Percentiles rank a stretch among this genome's conserved stretches.
Evolutionary conservation across 2,797 vertebrate genomes (phyloP).

Genomic region (Alexandromys oeconomus): DNA sequence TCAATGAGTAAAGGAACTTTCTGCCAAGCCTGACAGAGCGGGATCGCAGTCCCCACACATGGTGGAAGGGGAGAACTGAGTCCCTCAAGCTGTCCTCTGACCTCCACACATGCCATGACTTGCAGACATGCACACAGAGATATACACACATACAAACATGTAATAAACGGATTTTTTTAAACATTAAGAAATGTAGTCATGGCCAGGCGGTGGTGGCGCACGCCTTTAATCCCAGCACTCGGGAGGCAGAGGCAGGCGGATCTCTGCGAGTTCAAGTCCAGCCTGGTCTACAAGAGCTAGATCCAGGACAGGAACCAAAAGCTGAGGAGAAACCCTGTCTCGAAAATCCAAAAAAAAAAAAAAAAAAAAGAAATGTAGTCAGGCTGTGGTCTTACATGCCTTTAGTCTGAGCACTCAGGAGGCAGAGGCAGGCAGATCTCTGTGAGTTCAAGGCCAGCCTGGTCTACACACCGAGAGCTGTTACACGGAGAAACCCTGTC

Average conservation of each 20-base stretch:
- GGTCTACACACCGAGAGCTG: not conserved
- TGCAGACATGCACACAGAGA: not conserved
- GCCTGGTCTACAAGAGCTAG: not conserved
- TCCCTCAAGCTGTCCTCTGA: not conserved
- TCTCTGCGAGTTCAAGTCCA: not conserved
- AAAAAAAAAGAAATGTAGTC: not conserved
- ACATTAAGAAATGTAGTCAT: not conserved
- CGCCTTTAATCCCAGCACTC: not conserved
- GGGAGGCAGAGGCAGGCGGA: not conserved
- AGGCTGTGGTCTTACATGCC: not conserved
- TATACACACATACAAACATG: not conserved
- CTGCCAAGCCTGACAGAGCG: not conserved
- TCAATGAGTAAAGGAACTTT: not conserved
- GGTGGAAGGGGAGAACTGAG: not conserved
- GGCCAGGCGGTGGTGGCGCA: accelerated
- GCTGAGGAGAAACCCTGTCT: not conserved
- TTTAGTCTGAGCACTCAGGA: not conserved
- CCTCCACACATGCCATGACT: not conserved
- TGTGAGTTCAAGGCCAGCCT: not conserved
- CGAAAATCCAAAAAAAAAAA: not conserved
- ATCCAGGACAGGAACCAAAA: no score
- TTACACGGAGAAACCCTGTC: not conserved
- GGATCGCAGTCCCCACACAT: not conserved
- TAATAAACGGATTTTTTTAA: not conserved
- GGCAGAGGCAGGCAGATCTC: not conserved